Evolutionary conservation across 92 coral and sea anemone species (phyloP).

Genomic region (Montipora capitata): DNA sequence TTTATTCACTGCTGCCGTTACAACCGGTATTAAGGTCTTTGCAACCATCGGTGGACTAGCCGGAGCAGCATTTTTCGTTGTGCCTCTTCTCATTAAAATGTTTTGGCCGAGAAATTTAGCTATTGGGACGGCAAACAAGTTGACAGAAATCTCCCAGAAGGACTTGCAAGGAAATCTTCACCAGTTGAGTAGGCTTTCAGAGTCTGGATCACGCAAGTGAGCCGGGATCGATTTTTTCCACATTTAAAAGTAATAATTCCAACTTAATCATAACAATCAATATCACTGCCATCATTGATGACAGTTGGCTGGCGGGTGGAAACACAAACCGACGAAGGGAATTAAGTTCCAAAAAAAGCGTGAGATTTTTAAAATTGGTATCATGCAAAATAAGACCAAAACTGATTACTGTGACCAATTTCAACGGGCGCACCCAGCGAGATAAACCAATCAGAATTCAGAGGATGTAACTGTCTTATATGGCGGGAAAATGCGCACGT

Average conservation of each 20-base stretch:
- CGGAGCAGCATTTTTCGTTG: constrained; percentile 54
- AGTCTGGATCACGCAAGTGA: constrained; percentile 44
- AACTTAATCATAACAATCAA: too few relatives aligned
- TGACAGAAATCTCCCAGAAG: constrained; percentile 62
- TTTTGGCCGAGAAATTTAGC: constrained; percentile 70
- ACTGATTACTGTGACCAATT: too few relatives aligned
- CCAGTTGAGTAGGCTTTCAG: constrained; percentile 39
- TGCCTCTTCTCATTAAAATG: constrained; percentile 50
- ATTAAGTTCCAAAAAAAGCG: too few relatives aligned
- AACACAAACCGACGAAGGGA: too few relatives aligned
- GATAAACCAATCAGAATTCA: too few relatives aligned
- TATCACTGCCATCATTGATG: neutral
- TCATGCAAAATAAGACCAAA: too few relatives aligned
- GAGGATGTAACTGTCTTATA: too few relatives aligned
- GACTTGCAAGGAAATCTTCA: constrained; percentile 65
- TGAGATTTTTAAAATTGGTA: too few relatives aligned
- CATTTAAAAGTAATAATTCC: too few relatives aligned
- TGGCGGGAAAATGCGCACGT: too few relatives aligned
- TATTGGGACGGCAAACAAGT: constrained; percentile 69
- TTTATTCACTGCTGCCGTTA: constrained; percentile 39
- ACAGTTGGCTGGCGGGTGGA: too few relatives aligned
- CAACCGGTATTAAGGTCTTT: constrained; percentile 7
- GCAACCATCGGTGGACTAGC: constrained; percentile 45
- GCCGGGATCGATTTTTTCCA: neutral
- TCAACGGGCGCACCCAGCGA: too few relatives aligned